Evolutionary conservation across 2,888 invertebrate species (phyloP).

Genomic region (Eupithecia dodoneata): DNA sequence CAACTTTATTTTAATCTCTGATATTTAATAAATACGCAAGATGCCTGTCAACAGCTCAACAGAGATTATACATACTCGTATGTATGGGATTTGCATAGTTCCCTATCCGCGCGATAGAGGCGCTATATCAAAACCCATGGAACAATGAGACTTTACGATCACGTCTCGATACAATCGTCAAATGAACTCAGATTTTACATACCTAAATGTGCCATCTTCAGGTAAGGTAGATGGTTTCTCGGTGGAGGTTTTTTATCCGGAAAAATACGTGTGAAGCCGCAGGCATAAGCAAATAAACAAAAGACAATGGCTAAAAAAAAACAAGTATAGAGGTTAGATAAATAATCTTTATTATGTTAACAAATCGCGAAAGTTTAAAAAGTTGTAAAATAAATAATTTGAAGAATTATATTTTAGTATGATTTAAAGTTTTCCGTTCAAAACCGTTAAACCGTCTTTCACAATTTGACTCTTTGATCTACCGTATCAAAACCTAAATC

Average conservation of each 20-base stretch:
- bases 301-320: background rate
- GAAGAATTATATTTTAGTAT: background rate
- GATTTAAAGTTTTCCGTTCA: background rate
- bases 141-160: background rate
- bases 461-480: background rate
- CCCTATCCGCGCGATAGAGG: background rate
- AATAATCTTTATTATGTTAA: too few species aligned
- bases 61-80: too few species aligned
- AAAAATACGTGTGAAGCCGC: background rate
- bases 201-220: background rate
- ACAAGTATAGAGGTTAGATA: too few species aligned
- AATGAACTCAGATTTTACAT: too few species aligned
- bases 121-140: background rate
- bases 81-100: too few species aligned
- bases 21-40: background rate
- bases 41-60: background rate
- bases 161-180: background rate
- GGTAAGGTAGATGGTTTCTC: background rate
- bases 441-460: background rate
- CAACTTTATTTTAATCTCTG: too few species aligned
- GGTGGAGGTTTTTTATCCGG: background rate
- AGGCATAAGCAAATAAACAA: background rate
- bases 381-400: background rate
- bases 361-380: too few species aligned
- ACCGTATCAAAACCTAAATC: constrained; percentile 7